Conservation (phyloP, 2,113 vertebrate genomes). For the Anser cygnoides region DNA sequence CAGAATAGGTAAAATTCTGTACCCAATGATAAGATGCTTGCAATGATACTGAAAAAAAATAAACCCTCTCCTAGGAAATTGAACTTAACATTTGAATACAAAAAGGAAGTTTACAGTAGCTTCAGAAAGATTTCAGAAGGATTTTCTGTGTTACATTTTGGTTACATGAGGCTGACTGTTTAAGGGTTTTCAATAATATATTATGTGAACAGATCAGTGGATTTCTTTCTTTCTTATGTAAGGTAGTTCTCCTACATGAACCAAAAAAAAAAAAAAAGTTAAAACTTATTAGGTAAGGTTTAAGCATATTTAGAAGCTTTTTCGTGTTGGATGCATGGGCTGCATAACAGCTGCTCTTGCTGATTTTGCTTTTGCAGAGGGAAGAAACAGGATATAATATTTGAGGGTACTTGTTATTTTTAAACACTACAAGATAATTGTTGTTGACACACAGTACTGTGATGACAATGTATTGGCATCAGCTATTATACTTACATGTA, state of each 20-base stretch:
- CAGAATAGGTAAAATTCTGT: neutral
- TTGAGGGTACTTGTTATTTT: neutral
- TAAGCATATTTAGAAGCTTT: neutral
- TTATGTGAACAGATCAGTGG: neutral
- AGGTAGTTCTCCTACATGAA: neutral
- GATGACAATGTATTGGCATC: neutral
- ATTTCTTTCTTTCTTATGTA: neutral
- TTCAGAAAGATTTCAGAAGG: neutral
- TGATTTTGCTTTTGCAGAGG: neutral
- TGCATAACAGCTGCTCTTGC: neutral
- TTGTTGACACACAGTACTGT: neutral
- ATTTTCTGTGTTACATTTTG: neutral
- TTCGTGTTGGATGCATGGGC: neutral
- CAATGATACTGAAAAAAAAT: neutral
- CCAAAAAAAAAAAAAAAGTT: neutral
- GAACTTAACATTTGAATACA: neutral
- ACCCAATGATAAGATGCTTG: neutral
- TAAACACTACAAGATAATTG: neutral
- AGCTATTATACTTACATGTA: neutral
- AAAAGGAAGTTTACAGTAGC: neutral
- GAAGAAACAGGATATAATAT: neutral
- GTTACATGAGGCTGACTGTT: neutral
- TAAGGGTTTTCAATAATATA: neutral
- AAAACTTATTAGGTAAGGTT: neutral
- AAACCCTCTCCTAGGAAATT: neutral